These are phyloP conservation scores for Ormyrus labotus DNA, from an alignment of 2,888 invertebrate genomes.

Conservation along the genomic window DNA sequence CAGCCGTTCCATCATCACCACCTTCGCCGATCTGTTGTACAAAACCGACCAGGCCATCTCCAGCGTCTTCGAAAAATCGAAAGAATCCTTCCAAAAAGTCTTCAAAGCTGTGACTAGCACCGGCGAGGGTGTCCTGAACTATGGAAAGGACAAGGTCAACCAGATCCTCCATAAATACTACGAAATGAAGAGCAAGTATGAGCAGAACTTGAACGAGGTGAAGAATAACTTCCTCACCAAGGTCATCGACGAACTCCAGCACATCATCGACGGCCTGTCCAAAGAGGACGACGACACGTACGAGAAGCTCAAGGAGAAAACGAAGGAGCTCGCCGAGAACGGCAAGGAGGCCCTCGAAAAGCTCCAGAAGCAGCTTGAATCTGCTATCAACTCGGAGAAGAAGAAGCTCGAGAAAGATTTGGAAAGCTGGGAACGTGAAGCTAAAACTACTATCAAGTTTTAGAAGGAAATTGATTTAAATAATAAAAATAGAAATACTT, in stretches of 20 bases:
- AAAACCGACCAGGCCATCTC: conserved; percentile 5
- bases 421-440: conserved; percentile 5
- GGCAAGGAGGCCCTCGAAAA: conserved; percentile 18
- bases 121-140: neutral
- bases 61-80: neutral
- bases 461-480: too few species aligned
- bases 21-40: conserved; percentile 8
- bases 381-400: conserved; percentile 30
- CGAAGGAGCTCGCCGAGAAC: neutral
- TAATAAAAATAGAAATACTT: too few species aligned
- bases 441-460: neutral
- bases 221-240: conserved; percentile 10
- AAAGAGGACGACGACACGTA: neutral
- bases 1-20: neutral
- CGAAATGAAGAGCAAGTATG: conserved; percentile 1
- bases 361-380: conserved; percentile 15
- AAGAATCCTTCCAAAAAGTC: conserved; percentile 4
- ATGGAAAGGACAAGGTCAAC: neutral
- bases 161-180: conserved; percentile 3
- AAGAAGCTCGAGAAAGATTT: conserved; percentile 10
- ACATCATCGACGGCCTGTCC: neutral
- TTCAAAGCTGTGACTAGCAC: neutral
- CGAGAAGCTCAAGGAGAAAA: conserved; percentile 12
- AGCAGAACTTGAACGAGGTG: neutral
- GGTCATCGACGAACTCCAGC: conserved; percentile 10